Evolutionary conservation across 2,797 vertebrate genomes (phyloP), one percentile per base, ranked within the genome.

Genomic region (Tinamus major): DNA sequence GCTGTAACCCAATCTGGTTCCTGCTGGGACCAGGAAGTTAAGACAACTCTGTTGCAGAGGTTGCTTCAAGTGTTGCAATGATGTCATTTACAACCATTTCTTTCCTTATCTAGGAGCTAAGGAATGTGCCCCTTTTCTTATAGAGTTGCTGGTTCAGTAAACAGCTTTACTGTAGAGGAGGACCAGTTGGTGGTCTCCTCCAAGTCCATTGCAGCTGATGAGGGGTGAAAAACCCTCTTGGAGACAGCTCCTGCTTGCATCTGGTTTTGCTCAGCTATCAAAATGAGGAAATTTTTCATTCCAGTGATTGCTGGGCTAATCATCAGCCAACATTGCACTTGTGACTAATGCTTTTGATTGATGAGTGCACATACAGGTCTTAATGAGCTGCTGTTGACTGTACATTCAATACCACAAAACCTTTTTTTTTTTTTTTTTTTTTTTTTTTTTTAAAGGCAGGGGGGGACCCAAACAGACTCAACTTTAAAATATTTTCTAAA

Each of bases 331-430:
- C 0, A 0, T 46, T 78, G 65, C 2, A 3, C 24, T 29, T 5
- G 0, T 76, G 59, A 33, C 81, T 65, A 77, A 13, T 1, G 0
- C 0, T 21, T 0, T 6, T 95, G 95, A 96, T 94, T 95, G 93
- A 95, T 83, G 84, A 79, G 70, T 93, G 82, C 85, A 95, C 94
- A 95, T 81, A 95, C 70, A 87, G 71, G 23, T 84, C 56, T 64
- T 96, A 96, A 95, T 89, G 94, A 95, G 87, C 82, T 85, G 74
- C 81, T 93, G 87, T 91, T 93, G 91, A 84, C 70, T 70, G 24
- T 92, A 33, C 77, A 9, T 44, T 92, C 77, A 67, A 16, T 81
- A 39, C 6, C n/a, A 4, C 13, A 64, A 75, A 83, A 65, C 63
- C 8, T 35, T 35, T 35, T 35, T 35, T 35, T 35, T 35, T 35